Percentiles rank a stretch among this genome's conserved stretches.
phyloP scores from a whole-genome alignment of 1,140 invertebrate species.

The Yoshiicerus persimilis region DNA sequence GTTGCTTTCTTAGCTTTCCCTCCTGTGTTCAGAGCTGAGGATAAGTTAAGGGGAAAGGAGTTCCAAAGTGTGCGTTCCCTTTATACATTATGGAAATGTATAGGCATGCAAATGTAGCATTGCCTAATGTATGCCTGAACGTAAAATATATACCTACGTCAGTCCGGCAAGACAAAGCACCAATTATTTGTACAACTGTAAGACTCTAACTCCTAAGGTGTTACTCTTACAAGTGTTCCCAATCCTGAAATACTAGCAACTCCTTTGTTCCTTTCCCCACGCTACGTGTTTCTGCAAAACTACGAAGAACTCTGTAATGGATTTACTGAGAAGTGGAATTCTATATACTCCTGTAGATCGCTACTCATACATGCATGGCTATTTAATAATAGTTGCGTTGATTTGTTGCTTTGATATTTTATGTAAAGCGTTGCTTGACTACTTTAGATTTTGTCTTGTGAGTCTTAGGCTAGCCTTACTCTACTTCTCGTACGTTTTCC shows the following conservation, averaged over 20 bases:
- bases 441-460: background rate
- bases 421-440: background rate
- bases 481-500: background rate
- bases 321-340: too few species aligned
- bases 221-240: conserved; percentile 15
- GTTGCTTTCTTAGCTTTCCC: background rate
- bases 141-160: background rate
- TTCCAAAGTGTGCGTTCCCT: background rate
- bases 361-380: background rate
- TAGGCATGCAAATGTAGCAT: background rate
- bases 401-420: background rate
- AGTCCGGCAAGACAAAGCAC: background rate
- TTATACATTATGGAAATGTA: background rate
- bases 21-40: background rate
- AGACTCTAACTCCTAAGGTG: background rate
- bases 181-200: background rate
- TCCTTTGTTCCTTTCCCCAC: too few species aligned
- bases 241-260: too few species aligned
- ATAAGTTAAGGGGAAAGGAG: background rate
- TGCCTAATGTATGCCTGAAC: background rate
- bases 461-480: background rate
- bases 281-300: too few species aligned
- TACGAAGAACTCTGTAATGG: too few species aligned
- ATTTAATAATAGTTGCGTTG: background rate
- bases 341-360: too few species aligned